A percentile compares a stretch with the other conserved stretches of the same genome.
These are phyloP conservation scores for Anhinga rufa DNA, from an alignment of 2,113 vertebrate genomes.

Conservation along the genomic window DNA sequence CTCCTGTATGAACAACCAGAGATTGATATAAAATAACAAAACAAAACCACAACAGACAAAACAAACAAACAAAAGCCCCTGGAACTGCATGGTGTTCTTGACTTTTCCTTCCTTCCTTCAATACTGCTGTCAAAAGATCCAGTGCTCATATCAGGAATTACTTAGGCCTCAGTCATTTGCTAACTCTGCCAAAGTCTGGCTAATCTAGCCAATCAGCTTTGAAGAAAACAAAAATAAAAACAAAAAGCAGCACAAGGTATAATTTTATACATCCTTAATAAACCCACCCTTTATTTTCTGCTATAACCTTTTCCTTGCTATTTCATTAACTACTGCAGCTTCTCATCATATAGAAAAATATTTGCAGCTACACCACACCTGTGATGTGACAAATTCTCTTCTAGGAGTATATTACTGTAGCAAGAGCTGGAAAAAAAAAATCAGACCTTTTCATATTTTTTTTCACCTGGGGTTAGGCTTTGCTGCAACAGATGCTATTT, in stretches of 20 bases:
- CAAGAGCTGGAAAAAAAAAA: constrained; percentile 51
- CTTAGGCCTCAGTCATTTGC: constrained; percentile 68
- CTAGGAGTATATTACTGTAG: constrained; percentile 53
- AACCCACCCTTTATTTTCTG: constrained; percentile 69
- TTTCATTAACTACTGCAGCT: constrained; percentile 66
- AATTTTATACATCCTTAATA: constrained; percentile 72
- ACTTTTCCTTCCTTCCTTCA: constrained; percentile 64
- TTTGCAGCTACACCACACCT: constrained; percentile 70
- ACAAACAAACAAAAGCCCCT: constrained; percentile 68
- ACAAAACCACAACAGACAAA: constrained; percentile 68
- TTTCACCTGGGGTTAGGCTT: constrained; percentile 59
- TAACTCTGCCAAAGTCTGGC: constrained; percentile 73
- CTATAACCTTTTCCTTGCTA: constrained; percentile 65
- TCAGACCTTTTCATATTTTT: constrained; percentile 42
- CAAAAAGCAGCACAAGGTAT: constrained; percentile 80
- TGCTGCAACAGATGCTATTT: constrained; percentile 68
- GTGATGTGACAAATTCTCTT: constrained; percentile 68
- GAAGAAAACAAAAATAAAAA: constrained; percentile 71
- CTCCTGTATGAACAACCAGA: constrained; percentile 73
- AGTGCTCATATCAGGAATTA: constrained; percentile 77
- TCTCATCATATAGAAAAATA: constrained; percentile 69
- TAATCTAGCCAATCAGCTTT: constrained; percentile 77
- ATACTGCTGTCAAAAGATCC: constrained; percentile 70
- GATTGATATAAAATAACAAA: constrained; percentile 67
- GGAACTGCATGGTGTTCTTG: constrained; percentile 68